Conservation (phyloP, 2,113 vertebrate species). For the Chaetorhynchus papuensis region DNA sequence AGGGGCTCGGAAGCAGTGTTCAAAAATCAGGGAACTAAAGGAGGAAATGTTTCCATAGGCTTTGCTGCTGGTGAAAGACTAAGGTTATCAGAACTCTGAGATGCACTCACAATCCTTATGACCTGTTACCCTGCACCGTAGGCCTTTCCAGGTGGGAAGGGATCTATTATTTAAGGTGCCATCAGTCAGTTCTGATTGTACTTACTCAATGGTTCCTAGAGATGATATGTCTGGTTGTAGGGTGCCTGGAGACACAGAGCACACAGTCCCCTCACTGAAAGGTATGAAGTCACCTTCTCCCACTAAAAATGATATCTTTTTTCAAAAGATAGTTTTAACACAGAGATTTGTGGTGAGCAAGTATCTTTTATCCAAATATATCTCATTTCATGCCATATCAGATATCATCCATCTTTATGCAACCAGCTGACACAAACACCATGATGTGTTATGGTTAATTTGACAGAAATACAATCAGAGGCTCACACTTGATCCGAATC, state of each 20-base stretch:
- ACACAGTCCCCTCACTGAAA: neutral
- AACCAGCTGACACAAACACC: neutral
- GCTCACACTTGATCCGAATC: neutral
- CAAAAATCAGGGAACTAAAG: neutral
- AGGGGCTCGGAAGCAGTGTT: neutral
- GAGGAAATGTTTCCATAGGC: neutral
- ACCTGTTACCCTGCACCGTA: fast-evolving
- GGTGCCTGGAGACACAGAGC: neutral
- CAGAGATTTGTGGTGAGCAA: neutral
- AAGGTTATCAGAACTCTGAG: neutral
- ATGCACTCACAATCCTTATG: neutral
- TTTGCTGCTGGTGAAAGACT: neutral
- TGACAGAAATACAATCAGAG: constrained; percentile 15
- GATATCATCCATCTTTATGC: neutral
- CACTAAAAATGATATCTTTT: neutral
- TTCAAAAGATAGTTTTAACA: neutral
- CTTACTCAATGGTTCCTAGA: neutral
- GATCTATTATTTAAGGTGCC: neutral
- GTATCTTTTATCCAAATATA: neutral
- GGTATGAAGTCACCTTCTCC: neutral
- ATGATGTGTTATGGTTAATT: neutral
- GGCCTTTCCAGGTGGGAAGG: neutral
- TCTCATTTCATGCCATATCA: neutral
- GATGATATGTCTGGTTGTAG: neutral
- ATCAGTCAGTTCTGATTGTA: neutral